phyloP scores from a whole-genome alignment of 2,113 vertebrate genomes.

The Corynorhinus townsendii region DNA sequence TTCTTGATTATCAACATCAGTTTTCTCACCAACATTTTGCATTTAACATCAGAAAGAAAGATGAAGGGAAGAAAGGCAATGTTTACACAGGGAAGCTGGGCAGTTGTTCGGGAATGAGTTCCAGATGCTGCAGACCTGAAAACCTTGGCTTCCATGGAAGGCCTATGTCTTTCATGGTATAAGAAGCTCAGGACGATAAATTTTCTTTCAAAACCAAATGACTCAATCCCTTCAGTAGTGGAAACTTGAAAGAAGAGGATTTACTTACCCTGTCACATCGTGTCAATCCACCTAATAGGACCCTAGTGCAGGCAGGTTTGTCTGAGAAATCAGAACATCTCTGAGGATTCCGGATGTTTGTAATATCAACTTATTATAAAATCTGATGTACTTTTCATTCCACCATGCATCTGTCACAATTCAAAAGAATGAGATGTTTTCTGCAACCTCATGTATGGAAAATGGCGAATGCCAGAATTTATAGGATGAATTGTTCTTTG shows the following conservation, averaged over 20 bases:
- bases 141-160: neutral
- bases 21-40: slow-evolving; percentile 23
- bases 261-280: slow-evolving; percentile 18
- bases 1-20: slow-evolving; percentile 27
- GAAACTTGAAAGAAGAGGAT: slow-evolving; percentile 37
- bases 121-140: slow-evolving; percentile 46
- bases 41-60: slow-evolving; percentile 7
- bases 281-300: neutral
- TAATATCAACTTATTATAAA: neutral
- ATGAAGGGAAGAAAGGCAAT: slow-evolving; percentile 2
- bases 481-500: neutral
- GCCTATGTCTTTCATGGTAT: neutral
- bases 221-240: neutral
- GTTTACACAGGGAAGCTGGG: slow-evolving; percentile 28
- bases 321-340: neutral
- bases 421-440: neutral
- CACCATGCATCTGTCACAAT: neutral
- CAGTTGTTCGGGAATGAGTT: slow-evolving; percentile 42
- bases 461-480: neutral
- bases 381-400: neutral
- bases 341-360: neutral
- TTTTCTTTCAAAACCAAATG: slow-evolving; percentile 41
- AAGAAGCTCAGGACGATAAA: slow-evolving; percentile 4
- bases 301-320: neutral
- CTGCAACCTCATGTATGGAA: neutral